Conservation (phyloP, 2,797 vertebrate species). For the Hydrophis major region DNA sequence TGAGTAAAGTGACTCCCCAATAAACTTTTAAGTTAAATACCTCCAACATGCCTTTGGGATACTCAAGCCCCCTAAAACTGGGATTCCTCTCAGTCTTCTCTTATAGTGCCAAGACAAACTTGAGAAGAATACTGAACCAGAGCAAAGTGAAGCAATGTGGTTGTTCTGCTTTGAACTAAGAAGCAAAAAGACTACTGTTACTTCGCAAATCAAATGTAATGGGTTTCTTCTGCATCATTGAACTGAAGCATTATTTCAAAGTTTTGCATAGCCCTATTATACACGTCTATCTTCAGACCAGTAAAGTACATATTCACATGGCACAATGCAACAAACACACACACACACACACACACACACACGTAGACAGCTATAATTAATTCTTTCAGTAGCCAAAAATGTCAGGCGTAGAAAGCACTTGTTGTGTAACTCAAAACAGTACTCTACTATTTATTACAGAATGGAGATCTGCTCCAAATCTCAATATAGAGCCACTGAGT, state of each 20-base stretch:
- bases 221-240: neutral
- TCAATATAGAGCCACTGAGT: constrained; percentile 2
- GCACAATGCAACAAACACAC: constrained; percentile 41
- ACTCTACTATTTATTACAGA: constrained; percentile 17
- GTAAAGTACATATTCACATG: constrained; percentile 44
- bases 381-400: constrained; percentile 44
- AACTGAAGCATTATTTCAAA: neutral
- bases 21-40: neutral
- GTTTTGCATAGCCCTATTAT: neutral
- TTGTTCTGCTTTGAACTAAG: neutral
- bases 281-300: constrained; percentile 28
- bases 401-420: constrained; percentile 34
- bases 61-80: neutral
- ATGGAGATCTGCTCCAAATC: constrained; percentile 34
- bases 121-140: neutral
- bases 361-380: constrained; percentile 43
- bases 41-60: neutral
- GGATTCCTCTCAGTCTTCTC: neutral
- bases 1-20: neutral
- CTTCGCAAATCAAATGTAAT: neutral
- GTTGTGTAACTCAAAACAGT: constrained; percentile 41
- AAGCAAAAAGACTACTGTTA: neutral
- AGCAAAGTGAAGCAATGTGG: neutral
- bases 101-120: neutral
- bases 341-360: too few relatives aligned